A percentile compares a stretch with the other conserved stretches of the same genome.
Evolutionary conservation across 2,888 invertebrate species (phyloP).

Genomic region (Alcis repandata): DNA sequence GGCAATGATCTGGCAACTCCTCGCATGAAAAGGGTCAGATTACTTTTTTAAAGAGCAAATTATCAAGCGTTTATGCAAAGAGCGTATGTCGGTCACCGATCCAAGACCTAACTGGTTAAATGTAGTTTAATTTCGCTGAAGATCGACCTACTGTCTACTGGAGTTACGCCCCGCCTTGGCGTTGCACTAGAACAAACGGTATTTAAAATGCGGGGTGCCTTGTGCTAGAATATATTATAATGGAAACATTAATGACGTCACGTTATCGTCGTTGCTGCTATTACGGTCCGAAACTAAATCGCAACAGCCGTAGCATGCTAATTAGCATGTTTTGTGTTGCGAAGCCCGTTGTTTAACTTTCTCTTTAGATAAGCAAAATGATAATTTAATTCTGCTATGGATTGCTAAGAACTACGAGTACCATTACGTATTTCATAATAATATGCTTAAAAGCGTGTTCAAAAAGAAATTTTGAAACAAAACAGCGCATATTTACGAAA

Average conservation of each 20-base stretch:
- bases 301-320: conserved; percentile 17
- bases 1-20: too few relatives aligned
- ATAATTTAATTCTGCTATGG: conserved; percentile 3
- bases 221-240: conserved; percentile 2
- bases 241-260: conserved; percentile 14
- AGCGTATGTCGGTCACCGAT: too few relatives aligned
- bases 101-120: too few relatives aligned
- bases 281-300: conserved; percentile 17
- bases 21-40: too few relatives aligned
- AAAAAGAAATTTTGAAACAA: neutral
- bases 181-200: neutral
- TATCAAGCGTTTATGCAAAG: too few relatives aligned
- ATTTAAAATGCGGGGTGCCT: neutral
- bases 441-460: neutral
- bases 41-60: too few relatives aligned
- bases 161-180: neutral
- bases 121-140: too few relatives aligned
- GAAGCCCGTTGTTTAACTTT: conserved; percentile 5
- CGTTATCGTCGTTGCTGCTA: neutral
- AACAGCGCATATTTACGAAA: conserved; percentile 10
- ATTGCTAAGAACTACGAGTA: neutral
- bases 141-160: neutral
- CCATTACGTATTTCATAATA: too few relatives aligned
- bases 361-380: neutral
- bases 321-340: conserved; percentile 11